Conservation (phyloP, 2,797 vertebrate species). For the Melanogrammus aeglefinus region DNA sequence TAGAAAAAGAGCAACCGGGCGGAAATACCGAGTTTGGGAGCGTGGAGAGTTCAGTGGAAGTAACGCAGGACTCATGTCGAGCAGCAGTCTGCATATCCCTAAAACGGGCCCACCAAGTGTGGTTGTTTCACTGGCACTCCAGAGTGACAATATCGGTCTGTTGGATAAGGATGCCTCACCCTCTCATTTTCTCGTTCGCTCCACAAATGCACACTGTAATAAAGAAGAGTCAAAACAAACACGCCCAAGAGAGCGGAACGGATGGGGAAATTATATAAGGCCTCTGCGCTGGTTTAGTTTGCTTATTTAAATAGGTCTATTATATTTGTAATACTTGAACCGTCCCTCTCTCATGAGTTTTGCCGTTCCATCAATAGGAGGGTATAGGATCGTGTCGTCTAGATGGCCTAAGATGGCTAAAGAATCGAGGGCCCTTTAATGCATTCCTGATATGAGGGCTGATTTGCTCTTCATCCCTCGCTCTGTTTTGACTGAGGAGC, state of each 20-base stretch:
- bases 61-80: background rate
- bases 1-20: constrained; percentile 17
- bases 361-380: constrained; percentile 36
- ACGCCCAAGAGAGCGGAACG: constrained; percentile 6
- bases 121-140: constrained; percentile 25
- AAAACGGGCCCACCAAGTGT: constrained; percentile 38
- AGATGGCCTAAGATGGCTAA: constrained; percentile 35
- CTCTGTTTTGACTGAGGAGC: constrained; percentile 15
- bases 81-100: background rate
- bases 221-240: constrained; percentile 40
- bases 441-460: constrained; percentile 25
- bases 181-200: constrained; percentile 39
- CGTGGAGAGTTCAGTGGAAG: constrained; percentile 14
- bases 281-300: background rate
- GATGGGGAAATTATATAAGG: constrained; percentile 13
- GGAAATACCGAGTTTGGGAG: constrained; percentile 12
- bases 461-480: constrained; percentile 14
- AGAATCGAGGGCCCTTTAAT: background rate
- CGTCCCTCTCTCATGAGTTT: background rate
- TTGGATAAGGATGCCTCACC: constrained; percentile 32
- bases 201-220: constrained; percentile 24
- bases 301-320: constrained; percentile 16
- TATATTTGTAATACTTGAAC: constrained; percentile 13
- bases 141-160: constrained; percentile 38
- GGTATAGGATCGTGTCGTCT: constrained; percentile 19